Percentiles rank a stretch among this genome's conserved stretches.
These are phyloP conservation scores for Polypterus senegalus DNA, from an alignment of 2,113 vertebrate species.

Conservation along the genomic window DNA sequence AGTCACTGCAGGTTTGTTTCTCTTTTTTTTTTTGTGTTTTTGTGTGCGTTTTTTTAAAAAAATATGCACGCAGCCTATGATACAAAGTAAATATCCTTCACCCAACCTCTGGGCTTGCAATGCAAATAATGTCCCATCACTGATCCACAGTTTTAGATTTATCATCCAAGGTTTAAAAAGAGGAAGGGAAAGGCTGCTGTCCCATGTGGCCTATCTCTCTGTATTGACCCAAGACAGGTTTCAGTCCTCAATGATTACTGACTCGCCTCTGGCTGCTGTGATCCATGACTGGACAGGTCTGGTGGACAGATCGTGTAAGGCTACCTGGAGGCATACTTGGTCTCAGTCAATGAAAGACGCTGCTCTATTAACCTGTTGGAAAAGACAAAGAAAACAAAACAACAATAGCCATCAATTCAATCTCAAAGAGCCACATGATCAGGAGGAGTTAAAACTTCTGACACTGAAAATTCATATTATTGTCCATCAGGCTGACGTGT, in stretches of 20 bases:
- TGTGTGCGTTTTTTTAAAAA: slow-evolving; percentile 20
- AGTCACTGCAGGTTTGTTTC: slow-evolving; percentile 35
- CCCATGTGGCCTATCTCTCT: slow-evolving; percentile 36
- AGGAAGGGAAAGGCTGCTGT: slow-evolving; percentile 45
- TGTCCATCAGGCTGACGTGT: too few species aligned
- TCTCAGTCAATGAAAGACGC: slow-evolving; percentile 62
- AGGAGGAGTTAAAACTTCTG: too few species aligned
- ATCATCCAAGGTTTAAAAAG: slow-evolving; percentile 54
- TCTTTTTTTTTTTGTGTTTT: slow-evolving; percentile 20
- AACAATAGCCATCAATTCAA: not conserved
- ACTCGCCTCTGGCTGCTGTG: slow-evolving; percentile 59
- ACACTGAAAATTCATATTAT: too few species aligned
- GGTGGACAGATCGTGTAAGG: slow-evolving; percentile 54
- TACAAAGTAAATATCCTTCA: slow-evolving; percentile 31
- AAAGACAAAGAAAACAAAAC: slow-evolving; percentile 8
- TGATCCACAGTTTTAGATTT: slow-evolving; percentile 53
- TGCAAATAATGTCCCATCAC: slow-evolving; percentile 49
- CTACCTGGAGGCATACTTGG: slow-evolving; percentile 57
- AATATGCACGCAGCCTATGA: slow-evolving; percentile 38
- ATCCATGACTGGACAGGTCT: slow-evolving; percentile 41
- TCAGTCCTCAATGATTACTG: slow-evolving; percentile 59
- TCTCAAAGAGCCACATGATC: too few species aligned
- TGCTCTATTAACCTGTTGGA: slow-evolving; percentile 56
- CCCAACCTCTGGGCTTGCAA: slow-evolving; percentile 31
- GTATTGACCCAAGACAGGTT: slow-evolving; percentile 26